Percentiles rank a stretch among this genome's conserved stretches.
These are phyloP conservation scores for Poeciliopsis paucimaculata DNA, from an alignment of 2,797 vertebrate species.

Conservation along the genomic window DNA sequence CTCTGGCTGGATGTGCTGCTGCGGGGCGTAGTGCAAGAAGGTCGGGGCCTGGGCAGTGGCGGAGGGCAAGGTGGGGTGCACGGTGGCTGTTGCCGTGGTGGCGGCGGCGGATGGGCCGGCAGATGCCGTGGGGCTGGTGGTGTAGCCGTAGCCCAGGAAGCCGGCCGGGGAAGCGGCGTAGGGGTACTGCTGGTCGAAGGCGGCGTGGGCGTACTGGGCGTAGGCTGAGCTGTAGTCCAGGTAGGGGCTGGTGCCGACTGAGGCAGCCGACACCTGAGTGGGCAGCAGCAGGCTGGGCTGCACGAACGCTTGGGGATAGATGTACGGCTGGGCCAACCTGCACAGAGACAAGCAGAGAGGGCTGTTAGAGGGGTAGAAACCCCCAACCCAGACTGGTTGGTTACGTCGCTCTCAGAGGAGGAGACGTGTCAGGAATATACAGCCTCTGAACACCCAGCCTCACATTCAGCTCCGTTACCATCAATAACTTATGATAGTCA, in stretches of 20 bases:
- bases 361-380: conserved; percentile 13
- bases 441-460: conserved; percentile 28
- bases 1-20: conserved; percentile 90
- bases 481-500: not conserved
- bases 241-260: conserved; percentile 87
- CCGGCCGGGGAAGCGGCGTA: conserved; percentile 89
- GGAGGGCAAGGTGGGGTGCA: conserved; percentile 79
- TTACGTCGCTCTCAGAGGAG: conserved; percentile 44
- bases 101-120: conserved; percentile 56
- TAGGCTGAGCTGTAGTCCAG: conserved; percentile 90
- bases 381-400: conserved; percentile 40
- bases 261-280: conserved; percentile 82
- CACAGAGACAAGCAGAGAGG: conserved; percentile 46
- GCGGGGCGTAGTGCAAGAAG: conserved; percentile 90
- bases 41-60: conserved; percentile 73
- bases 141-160: conserved; percentile 87
- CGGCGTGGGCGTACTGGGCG: conserved; percentile 87
- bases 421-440: conserved; percentile 33
- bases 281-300: conserved; percentile 94
- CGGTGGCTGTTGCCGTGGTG: conserved; percentile 74
- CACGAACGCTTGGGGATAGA: conserved; percentile 90
- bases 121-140: conserved; percentile 74
- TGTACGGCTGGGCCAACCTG: conserved; percentile 90
- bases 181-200: conserved; percentile 92
- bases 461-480: conserved; percentile 26